A percentile compares a stretch with the other conserved stretches of the same genome.
phyloP scores from a whole-genome alignment of 2,888 invertebrate genomes.

The Eutolmus rufibarbis region DNA sequence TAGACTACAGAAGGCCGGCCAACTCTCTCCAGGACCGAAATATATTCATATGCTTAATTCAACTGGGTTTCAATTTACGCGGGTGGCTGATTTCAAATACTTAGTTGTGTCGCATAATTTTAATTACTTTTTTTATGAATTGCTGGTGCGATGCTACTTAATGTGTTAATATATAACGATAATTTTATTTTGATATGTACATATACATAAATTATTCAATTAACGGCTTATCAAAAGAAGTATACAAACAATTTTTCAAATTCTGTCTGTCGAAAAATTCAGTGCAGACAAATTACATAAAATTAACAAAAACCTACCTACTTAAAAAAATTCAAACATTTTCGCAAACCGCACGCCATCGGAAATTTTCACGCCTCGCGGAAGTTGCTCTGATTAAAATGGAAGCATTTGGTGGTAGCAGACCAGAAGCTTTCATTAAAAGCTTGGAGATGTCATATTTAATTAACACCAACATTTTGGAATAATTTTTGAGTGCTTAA shows the following conservation, averaged over 20 bases:
- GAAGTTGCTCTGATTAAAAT: background rate
- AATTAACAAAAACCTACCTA: background rate
- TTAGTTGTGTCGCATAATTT: background rate
- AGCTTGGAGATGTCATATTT: constrained; percentile 1
- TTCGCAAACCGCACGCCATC: background rate
- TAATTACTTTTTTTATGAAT: background rate
- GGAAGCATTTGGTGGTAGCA: background rate
- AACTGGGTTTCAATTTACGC: background rate
- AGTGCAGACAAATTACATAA: background rate
- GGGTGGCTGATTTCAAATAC: background rate
- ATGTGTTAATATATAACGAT: no score
- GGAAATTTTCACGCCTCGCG: background rate
- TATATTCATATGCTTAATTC: background rate
- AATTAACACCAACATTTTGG: constrained; percentile 14
- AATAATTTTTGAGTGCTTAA: background rate
- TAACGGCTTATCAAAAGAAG: no score
- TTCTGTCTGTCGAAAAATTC: no score
- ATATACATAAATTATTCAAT: no score
- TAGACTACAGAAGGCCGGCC: background rate
- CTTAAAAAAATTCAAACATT: background rate
- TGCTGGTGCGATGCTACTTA: background rate
- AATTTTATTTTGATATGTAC: no score
- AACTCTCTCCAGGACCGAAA: background rate
- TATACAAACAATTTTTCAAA: no score
- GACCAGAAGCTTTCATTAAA: background rate